Conservation (phyloP, 2,113 vertebrate genomes). For the Anarrhichthys ocellatus region DNA sequence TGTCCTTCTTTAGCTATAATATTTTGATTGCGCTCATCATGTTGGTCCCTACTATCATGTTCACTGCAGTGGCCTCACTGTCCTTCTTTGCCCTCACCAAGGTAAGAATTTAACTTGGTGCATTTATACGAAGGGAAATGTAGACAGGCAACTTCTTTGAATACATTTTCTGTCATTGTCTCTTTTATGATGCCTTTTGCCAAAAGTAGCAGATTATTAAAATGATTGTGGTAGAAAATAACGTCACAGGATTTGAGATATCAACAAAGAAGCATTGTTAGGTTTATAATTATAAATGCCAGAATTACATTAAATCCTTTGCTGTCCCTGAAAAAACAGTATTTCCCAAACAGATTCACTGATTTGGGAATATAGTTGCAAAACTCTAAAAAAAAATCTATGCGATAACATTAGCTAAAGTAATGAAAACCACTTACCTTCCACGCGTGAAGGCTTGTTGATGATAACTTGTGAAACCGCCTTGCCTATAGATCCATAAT, state of each 20-base stretch:
- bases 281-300: background rate
- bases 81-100: conserved; percentile 94
- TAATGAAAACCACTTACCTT: background rate
- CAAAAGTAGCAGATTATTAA: background rate
- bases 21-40: conserved; percentile 92
- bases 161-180: background rate
- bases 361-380: background rate
- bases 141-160: background rate
- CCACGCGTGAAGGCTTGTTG: background rate
- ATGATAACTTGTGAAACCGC: background rate
- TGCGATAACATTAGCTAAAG: background rate
- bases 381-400: background rate
- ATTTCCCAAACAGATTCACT: background rate
- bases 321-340: background rate
- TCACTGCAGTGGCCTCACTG: conserved; percentile 90
- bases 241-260: background rate
- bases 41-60: conserved; percentile 95
- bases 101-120: conserved; percentile 78
- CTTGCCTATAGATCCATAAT: conserved; percentile 89
- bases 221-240: background rate
- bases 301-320: background rate
- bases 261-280: background rate
- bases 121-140: background rate
- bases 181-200: background rate
- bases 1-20: conserved; percentile 94